Percentiles rank a stretch among this genome's conserved stretches.
Conservation (phyloP, 2,113 vertebrate genomes). For the Mustela nigripes region DNA sequence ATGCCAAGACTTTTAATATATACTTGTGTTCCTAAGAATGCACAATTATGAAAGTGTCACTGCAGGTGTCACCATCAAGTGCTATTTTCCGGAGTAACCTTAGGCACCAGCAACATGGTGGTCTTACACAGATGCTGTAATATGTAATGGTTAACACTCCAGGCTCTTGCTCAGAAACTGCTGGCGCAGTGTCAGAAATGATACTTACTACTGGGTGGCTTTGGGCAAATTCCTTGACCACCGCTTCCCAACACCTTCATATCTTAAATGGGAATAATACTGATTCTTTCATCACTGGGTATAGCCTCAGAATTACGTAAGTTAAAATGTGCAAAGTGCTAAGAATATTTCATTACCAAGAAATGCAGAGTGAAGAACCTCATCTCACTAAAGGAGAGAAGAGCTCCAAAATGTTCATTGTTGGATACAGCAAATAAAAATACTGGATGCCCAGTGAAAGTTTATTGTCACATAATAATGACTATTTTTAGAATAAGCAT, state of each 20-base stretch:
- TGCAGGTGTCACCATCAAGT: not conserved
- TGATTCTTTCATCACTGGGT: not conserved
- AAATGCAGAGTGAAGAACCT: not conserved
- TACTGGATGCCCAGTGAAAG: not conserved
- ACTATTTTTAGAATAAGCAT: not conserved
- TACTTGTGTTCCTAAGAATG: not conserved
- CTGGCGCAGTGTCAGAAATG: not conserved
- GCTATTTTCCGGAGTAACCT: not conserved
- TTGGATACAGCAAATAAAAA: slow-evolving; percentile 9
- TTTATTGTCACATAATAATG: not conserved
- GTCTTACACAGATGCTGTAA: not conserved
- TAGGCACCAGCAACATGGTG: not conserved
- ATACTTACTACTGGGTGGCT: not conserved
- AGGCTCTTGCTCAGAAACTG: not conserved
- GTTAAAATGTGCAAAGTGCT: not conserved
- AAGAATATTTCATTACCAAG: not conserved
- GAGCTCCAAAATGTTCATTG: not conserved
- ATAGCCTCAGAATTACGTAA: not conserved
- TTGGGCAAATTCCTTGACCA: not conserved
- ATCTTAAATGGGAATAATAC: not conserved
- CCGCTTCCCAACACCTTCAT: not conserved
- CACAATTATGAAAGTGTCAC: not conserved
- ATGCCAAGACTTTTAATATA: not conserved
- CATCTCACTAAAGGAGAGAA: not conserved
- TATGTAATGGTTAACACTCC: not conserved